phyloP scores from a whole-genome alignment of 2,888 invertebrate genomes.

The Hirudinaria manillensis region DNA sequence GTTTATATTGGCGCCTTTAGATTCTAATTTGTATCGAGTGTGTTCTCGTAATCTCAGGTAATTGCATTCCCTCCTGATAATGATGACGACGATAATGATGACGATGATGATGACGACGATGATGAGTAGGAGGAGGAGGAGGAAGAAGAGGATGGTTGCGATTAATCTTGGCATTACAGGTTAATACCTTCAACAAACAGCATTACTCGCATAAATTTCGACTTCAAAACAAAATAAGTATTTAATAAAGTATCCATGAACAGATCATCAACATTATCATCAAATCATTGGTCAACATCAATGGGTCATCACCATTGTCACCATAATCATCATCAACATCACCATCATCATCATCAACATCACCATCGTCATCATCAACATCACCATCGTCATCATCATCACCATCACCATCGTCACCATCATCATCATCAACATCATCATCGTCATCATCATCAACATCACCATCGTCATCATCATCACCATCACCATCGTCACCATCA shows the following conservation, averaged over 20 bases:
- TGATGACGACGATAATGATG: conserved; percentile 15
- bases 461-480: conserved; percentile 17
- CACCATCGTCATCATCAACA: conserved; percentile 26
- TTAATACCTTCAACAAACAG: no score
- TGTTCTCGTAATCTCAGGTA: no score
- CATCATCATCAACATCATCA: conserved; percentile 18
- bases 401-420: conserved; percentile 19
- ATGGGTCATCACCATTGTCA: conserved; percentile 31
- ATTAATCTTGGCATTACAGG: no score
- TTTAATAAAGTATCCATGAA: no score
- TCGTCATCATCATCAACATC: conserved; percentile 18
- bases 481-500: conserved; percentile 16
- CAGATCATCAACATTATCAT: not conserved
- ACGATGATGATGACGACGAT: conserved; percentile 8
- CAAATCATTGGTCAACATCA: not conserved
- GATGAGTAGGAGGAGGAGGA: not conserved
- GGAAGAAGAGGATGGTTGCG: no score
- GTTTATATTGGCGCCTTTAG: no score
- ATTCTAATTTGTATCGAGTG: no score
- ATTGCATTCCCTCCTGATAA: not conserved
- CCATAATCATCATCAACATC: conserved; percentile 33
- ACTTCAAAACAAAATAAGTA: no score
- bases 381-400: conserved; percentile 28
- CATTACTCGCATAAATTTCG: no score
- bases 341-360: conserved; percentile 29